phyloP scores from a whole-genome alignment of 2,797 vertebrate species.

The Meda fulgida region DNA sequence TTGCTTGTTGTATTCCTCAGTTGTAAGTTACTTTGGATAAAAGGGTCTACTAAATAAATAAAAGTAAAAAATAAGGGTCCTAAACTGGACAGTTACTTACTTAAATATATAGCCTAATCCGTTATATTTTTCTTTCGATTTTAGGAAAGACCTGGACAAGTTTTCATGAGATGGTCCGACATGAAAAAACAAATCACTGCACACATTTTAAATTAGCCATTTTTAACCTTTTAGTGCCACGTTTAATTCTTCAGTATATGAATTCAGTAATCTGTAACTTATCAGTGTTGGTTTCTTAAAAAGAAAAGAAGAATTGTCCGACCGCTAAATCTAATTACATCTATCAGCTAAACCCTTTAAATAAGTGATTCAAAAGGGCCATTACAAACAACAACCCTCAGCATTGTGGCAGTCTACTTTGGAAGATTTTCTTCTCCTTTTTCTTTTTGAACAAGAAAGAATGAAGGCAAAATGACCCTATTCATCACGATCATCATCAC shows the following conservation, averaged over 20 bases:
- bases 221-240: background rate
- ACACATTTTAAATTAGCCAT: background rate
- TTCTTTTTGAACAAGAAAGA: constrained; percentile 2
- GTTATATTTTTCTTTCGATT: background rate
- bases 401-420: background rate
- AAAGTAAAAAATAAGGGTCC: background rate
- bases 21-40: too few relatives aligned
- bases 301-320: background rate
- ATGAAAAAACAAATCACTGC: background rate
- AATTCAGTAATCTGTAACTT: background rate
- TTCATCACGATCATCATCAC: too few relatives aligned
- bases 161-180: background rate
- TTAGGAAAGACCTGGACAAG: too few relatives aligned
- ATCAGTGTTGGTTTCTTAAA: background rate
- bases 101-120: background rate
- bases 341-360: background rate
- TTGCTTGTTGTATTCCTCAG: too few relatives aligned
- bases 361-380: background rate
- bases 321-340: constrained; percentile 1
- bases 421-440: background rate
- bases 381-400: background rate
- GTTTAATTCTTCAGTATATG: background rate
- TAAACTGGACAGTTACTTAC: background rate
- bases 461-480: too few relatives aligned
- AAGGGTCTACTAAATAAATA: too few relatives aligned